Conservation (phyloP, 2,888 invertebrate genomes). For the Argyra leucocephala region DNA sequence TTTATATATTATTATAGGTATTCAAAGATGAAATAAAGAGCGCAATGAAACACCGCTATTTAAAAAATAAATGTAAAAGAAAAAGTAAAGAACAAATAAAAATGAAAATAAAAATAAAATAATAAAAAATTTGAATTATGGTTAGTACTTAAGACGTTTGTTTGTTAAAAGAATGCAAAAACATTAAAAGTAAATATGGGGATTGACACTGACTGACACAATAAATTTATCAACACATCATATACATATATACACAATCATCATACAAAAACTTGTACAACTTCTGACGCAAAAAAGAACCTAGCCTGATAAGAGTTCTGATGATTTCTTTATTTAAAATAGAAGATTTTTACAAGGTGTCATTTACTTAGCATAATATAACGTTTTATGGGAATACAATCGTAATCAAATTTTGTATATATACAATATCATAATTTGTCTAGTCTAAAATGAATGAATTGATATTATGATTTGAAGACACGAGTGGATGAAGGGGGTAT, state of each 20-base stretch:
- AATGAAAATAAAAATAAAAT: not conserved
- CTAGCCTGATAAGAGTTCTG: too few species aligned
- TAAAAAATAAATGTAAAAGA: not conserved
- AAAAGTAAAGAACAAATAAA: not conserved
- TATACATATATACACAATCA: not conserved
- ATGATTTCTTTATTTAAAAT: too few species aligned
- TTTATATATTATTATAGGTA: not conserved
- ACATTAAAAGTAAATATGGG: not conserved
- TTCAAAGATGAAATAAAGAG: not conserved
- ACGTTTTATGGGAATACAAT: too few species aligned
- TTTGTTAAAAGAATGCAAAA: not conserved
- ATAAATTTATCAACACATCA: not conserved
- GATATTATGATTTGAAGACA: too few species aligned
- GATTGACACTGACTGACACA: slow-evolving; percentile 4
- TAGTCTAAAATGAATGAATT: too few species aligned
- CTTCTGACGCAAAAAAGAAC: not conserved
- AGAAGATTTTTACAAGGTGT: too few species aligned
- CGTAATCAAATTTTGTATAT: too few species aligned
- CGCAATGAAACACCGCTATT: not conserved
- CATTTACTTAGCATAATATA: too few species aligned
- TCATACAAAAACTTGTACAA: not conserved
- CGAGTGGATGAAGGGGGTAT: too few species aligned
- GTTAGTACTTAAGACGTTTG: not conserved
- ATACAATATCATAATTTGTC: too few species aligned
- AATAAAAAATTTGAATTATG: not conserved